Base-by-base conservation (phyloP, 2,888 invertebrate genomes). In the Caenorhabditis becei region DNA sequence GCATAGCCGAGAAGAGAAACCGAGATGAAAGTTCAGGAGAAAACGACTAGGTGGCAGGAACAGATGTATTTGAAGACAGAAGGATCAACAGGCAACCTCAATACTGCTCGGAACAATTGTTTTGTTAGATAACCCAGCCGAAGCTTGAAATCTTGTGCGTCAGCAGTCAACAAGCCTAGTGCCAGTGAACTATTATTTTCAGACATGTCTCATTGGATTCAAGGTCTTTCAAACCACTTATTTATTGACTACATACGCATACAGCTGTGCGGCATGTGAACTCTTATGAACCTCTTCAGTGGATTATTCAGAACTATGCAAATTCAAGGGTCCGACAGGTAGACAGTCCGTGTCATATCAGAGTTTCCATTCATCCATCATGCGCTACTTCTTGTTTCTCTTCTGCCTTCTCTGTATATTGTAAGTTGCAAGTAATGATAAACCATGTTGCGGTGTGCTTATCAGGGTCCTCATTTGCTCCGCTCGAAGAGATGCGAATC, bases 401-500 rank as follows among this genome's bases (percentile, higher is more conserved):
- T 16, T 63, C 23, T 65, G 49, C 26, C 23, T 72, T 24, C 37
- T 72, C 0, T 10, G 58, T 1, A 11, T 51, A 3, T 8, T 44
- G 72, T 72, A 24, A 63, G 63, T 72, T 56, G 18, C 1, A 2
- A n/a, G 10, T 56, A 11, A 28, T 41, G 23, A 5, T 18, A 23
- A 18, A 7, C 23, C 23, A 51, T 18, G 10, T 18, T 26, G 16
- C 18, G 7, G 4, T 7, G 18, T 49, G 18, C 7, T 49, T 49
- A 5, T 20, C 18, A 7, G 4, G 7, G 16, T 49, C 41, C 41
- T 32, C 26, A 74, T 47, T 23, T 49, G 35, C 26, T 20, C 24
- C 16, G 61, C 69, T 14, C 32, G 80, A 32, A 26, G 82, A 49
- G 85, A 88, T 72, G 84, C 83, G 14, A 88, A 88, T 59, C 84